Percentiles rank a stretch among this genome's conserved stretches.
Evolutionary conservation across 2,888 invertebrate genomes (phyloP).

Genomic region (Pristionchus fissidentatus): DNA sequence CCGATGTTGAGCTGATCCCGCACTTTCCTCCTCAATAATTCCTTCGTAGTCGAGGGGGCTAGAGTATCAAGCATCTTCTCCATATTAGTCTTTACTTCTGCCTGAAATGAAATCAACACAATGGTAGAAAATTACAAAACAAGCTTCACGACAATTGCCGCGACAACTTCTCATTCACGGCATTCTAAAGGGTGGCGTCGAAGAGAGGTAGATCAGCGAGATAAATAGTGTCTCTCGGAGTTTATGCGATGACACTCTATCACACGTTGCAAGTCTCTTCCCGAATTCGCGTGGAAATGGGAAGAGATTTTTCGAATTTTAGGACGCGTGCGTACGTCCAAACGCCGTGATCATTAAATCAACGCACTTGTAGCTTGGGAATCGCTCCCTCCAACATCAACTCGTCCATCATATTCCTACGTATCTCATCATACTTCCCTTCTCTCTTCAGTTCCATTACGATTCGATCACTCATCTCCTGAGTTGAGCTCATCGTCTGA

Average conservation of each 20-base stretch:
- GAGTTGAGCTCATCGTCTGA: not conserved
- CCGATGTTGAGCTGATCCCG: not conserved
- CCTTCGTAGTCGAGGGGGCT: not conserved
- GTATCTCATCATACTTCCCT: conserved; percentile 38
- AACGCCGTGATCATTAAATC: too few relatives aligned
- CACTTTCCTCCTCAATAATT: not conserved
- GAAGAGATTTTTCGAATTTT: too few relatives aligned
- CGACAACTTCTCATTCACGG: not conserved
- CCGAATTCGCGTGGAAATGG: too few relatives aligned
- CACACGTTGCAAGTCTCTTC: too few relatives aligned
- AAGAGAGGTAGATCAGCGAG: too few relatives aligned
- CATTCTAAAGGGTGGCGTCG: too few relatives aligned
- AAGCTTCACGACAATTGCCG: too few relatives aligned
- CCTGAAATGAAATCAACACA: too few relatives aligned
- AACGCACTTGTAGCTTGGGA: conserved; percentile 17
- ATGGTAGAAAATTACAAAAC: too few relatives aligned
- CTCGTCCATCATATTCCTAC: conserved; percentile 22
- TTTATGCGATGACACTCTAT: too few relatives aligned
- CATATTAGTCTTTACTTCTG: conserved; percentile 20
- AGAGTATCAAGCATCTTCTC: not conserved
- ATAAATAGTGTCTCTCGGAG: too few relatives aligned
- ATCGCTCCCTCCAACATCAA: conserved; percentile 8
- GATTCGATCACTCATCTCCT: not conserved
- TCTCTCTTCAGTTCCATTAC: conserved; percentile 22
- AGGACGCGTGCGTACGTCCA: too few relatives aligned